Evolutionary conservation across 2,888 invertebrate genomes (phyloP), one percentile per base, ranked within the genome.

Genomic region (Eupithecia dodoneata): DNA sequence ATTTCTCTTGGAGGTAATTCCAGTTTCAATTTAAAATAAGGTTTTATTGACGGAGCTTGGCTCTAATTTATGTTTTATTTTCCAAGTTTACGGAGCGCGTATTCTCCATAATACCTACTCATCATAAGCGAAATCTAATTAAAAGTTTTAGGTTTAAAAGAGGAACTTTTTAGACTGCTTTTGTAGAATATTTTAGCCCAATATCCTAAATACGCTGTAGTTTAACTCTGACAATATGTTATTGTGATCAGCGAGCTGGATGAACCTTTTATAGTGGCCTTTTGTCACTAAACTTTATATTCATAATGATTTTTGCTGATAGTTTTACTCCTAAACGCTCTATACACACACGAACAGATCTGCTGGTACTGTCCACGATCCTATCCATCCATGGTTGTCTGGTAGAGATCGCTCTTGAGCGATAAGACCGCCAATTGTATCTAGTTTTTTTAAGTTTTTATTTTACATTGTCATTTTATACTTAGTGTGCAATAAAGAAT

Each of bases 41-140:
- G 71, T 71, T 76, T 71, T 78, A 74, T 79, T 74, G 77, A 76
- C 70, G 77, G 71, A 67, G 66, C 18, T 45, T n/a, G 71, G 74
- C 67, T 77, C 72, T 78, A 77, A 76, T 78, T 79, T 80, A 66
- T 72, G 69, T 75, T 78, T 78, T 77, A 79, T 76, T 72, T 75
- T 73, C 73, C 69, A 42, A 78, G 72, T 45, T 71, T 76, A 12
- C 63, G 12, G 47, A 67, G 30, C 2, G 13, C 69, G n/a, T 45
- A 18, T 5, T 12, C 47, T 10, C 12, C 47, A 2, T n/a, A 44
- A 69, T 44, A 45, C 67, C 7, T 44, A 10, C 4, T 66, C 42
- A 15, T 49, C 30, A 47, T 70, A 70, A 70, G 45, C 45, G 10
- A 69, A 69, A 69, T 49, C 47, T 70, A 45, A 70, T 70, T 70